Evolutionary conservation across 64 coral and sea anemone genomes (phyloP).

Genomic region (Dendrophyllia cribrosa): DNA sequence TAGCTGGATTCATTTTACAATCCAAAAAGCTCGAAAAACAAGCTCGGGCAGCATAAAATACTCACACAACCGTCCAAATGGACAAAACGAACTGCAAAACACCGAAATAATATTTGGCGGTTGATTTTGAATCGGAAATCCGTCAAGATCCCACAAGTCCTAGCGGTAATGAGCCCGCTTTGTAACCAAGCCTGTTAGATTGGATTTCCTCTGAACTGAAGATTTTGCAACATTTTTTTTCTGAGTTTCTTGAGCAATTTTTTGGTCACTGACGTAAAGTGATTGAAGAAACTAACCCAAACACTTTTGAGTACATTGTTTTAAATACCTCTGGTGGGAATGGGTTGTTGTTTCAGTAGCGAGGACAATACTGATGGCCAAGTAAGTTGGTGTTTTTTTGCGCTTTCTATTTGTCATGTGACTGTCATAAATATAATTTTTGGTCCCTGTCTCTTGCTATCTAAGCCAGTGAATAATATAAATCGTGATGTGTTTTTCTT

Average conservation of each 20-base stretch:
- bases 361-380: conserved; percentile 49
- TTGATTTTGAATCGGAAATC: conserved; percentile 20
- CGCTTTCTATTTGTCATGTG: conserved; percentile 24
- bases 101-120: neutral
- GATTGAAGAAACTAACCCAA: neutral
- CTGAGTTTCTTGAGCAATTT: neutral
- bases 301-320: neutral
- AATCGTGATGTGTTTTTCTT: neutral
- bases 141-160: neutral
- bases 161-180: neutral
- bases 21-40: neutral
- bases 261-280: neutral
- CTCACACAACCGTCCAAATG: neutral
- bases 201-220: neutral
- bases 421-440: neutral
- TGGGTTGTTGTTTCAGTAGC: conserved; percentile 93
- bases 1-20: conserved; percentile 22
- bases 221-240: conserved; percentile 8
- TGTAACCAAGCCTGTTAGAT: conserved; percentile 23
- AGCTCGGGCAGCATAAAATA: neutral
- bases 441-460: neutral
- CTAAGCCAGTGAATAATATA: too few relatives aligned
- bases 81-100: neutral
- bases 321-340: neutral
- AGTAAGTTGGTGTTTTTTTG: conserved; percentile 32